Conservation (phyloP, 2,797 vertebrate genomes). For the Zalophus californianus region DNA sequence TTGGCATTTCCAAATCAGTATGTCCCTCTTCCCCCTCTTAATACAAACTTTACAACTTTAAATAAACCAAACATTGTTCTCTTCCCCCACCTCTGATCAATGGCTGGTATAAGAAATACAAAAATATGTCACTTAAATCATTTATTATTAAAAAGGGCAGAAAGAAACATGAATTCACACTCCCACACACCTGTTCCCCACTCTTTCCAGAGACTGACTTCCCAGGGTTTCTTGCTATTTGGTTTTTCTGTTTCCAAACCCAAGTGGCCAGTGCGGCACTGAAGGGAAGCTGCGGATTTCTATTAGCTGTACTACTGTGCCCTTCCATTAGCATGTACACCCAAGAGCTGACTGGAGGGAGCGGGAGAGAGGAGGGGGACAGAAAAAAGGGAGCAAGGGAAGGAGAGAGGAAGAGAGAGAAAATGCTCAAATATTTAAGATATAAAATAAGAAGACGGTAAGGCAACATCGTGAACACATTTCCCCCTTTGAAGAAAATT, state of each 20-base stretch:
- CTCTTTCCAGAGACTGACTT: conserved; percentile 61
- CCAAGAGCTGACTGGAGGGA: conserved; percentile 47
- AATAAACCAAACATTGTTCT: conserved; percentile 34
- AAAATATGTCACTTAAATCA: conserved; percentile 13
- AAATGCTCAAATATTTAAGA: conserved; percentile 20
- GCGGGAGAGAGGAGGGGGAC: not conserved
- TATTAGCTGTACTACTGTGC: not conserved
- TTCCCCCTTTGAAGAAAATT: not conserved
- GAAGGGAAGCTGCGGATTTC: not conserved
- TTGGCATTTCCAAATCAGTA: not conserved
- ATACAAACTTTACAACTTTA: not conserved
- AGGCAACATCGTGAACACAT: not conserved
- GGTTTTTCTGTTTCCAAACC: conserved; percentile 65
- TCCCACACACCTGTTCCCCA: conserved; percentile 65
- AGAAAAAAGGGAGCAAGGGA: not conserved
- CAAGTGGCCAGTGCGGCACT: conserved; percentile 32
- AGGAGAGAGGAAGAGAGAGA: conserved; percentile 7
- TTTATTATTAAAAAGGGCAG: conserved; percentile 19
- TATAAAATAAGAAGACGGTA: not conserved
- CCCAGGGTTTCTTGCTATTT: conserved; percentile 62
- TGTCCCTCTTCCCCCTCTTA: not conserved
- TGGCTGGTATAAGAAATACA: not conserved
- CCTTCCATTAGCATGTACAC: not conserved
- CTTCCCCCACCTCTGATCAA: not conserved
- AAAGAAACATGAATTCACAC: conserved; percentile 17